phyloP scores from a whole-genome alignment of 2,888 invertebrate genomes.

The Lithosia quadra region DNA sequence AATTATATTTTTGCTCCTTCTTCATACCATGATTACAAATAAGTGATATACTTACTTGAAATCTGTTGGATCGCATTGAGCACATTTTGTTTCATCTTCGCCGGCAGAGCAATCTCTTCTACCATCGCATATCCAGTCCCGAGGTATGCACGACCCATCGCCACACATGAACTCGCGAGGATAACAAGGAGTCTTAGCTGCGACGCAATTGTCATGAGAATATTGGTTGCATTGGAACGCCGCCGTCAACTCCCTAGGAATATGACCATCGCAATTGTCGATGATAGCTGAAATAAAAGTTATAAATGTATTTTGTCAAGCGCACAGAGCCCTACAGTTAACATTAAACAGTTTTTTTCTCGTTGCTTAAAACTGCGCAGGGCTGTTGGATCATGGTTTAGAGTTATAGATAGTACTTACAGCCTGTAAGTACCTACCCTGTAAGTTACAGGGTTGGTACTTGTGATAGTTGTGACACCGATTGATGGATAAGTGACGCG shows the following conservation, averaged over 20 bases:
- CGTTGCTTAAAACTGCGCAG: too few species aligned
- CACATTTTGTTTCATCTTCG: constrained; percentile 88
- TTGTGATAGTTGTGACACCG: too few species aligned
- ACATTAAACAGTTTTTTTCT: too few species aligned
- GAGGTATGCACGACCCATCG: constrained; percentile 88
- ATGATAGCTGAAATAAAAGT: constrained; percentile 83
- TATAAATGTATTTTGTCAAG: background rate
- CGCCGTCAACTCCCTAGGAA: constrained; percentile 85
- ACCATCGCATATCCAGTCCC: constrained; percentile 89
- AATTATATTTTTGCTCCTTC: background rate
- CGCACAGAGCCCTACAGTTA: too few species aligned
- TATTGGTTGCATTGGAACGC: constrained; percentile 89
- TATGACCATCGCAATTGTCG: constrained; percentile 87
- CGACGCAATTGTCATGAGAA: constrained; percentile 87
- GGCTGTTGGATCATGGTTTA: too few species aligned
- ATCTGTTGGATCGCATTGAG: constrained; percentile 69
- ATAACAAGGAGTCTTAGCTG: constrained; percentile 80
- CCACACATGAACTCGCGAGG: constrained; percentile 85
- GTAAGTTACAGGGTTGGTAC: too few species aligned
- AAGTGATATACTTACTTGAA: constrained; percentile 68
- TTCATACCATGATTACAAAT: background rate
- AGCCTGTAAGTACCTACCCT: too few species aligned
- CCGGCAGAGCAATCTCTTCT: constrained; percentile 88
- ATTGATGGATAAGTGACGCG: too few species aligned
- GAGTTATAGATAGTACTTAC: too few species aligned